Evolutionary conservation across 1,140 invertebrate species (phyloP).

Genomic region (Calycopis cecrops): DNA sequence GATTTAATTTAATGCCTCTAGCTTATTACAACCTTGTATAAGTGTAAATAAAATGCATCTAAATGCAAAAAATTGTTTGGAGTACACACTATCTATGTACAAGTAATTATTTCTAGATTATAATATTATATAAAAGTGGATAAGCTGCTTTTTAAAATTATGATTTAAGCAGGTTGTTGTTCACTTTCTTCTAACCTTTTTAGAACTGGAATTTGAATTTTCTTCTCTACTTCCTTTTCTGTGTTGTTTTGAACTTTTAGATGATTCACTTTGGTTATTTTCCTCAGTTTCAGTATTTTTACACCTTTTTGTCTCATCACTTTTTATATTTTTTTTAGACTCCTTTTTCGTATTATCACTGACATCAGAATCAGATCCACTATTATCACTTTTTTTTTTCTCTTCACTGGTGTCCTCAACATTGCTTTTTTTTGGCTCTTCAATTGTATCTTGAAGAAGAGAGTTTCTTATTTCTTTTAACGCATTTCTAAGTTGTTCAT

Average conservation of each 20-base stretch:
- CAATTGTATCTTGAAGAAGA: slow-evolving; percentile 28
- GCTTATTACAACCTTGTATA: too few relatives aligned
- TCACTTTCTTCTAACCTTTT: slow-evolving; percentile 32
- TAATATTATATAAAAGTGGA: too few relatives aligned
- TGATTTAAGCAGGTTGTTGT: slow-evolving; percentile 6
- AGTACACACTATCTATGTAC: too few relatives aligned
- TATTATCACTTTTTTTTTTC: background rate
- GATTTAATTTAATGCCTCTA: too few relatives aligned
- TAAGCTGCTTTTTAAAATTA: too few relatives aligned
- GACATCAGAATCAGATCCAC: background rate
- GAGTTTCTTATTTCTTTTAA: slow-evolving; percentile 45
- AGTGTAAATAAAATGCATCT: too few relatives aligned
- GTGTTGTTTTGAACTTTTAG: slow-evolving; percentile 15
- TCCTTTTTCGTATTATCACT: background rate
- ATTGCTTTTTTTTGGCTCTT: background rate
- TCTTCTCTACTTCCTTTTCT: slow-evolving; percentile 19
- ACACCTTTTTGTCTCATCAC: slow-evolving; percentile 10
- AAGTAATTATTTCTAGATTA: background rate
- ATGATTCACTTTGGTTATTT: slow-evolving; percentile 2
- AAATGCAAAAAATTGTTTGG: too few relatives aligned
- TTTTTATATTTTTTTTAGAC: slow-evolving; percentile 9
- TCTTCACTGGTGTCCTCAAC: background rate
- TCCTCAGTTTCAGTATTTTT: slow-evolving; percentile 19
- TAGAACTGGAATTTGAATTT: slow-evolving; percentile 25
- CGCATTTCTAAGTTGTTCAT: slow-evolving; percentile 42